Evolutionary conservation across 2,888 invertebrate genomes (phyloP).

Genomic region (Pycnomerus fuliginosus): DNA sequence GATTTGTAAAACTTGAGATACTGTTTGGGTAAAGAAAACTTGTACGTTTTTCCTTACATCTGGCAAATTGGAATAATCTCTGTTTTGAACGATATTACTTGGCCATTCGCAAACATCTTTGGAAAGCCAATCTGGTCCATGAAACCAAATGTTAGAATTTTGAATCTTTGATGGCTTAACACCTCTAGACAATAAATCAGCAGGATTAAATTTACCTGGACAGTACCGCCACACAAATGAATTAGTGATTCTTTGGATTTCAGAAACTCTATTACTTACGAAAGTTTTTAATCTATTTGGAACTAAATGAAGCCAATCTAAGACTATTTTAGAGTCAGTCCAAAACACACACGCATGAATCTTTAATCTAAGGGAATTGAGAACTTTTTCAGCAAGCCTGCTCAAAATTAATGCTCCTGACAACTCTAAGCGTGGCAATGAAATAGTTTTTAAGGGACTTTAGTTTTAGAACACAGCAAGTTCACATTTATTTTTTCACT

Average conservation of each 20-base stretch:
- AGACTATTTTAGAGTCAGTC: conserved; percentile 13
- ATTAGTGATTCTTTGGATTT: conserved; percentile 7
- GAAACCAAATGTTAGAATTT: too few species aligned
- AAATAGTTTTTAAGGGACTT: conserved; percentile 14
- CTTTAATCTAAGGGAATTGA: neutral
- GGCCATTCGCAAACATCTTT: too few species aligned
- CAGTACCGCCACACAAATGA: too few species aligned
- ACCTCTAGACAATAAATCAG: too few species aligned
- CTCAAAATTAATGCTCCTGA: conserved; percentile 16
- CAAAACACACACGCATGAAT: neutral
- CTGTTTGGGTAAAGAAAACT: too few species aligned
- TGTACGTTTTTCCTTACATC: too few species aligned
- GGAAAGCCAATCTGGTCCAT: too few species aligned
- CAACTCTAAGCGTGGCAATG: conserved; percentile 16
- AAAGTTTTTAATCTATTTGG: conserved; percentile 11
- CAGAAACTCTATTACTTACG: conserved; percentile 13
- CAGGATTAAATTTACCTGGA: too few species aligned
- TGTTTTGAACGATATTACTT: too few species aligned
- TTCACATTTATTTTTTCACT: neutral
- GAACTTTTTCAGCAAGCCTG: conserved; percentile 2
- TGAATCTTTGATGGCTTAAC: too few species aligned
- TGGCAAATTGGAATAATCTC: too few species aligned
- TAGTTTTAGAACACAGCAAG: conserved; percentile 14
- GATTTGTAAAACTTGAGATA: too few species aligned
- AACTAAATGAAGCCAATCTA: conserved; percentile 5